Conservation (phyloP, 2,888 invertebrate species). For the Nemurella pictetii region DNA sequence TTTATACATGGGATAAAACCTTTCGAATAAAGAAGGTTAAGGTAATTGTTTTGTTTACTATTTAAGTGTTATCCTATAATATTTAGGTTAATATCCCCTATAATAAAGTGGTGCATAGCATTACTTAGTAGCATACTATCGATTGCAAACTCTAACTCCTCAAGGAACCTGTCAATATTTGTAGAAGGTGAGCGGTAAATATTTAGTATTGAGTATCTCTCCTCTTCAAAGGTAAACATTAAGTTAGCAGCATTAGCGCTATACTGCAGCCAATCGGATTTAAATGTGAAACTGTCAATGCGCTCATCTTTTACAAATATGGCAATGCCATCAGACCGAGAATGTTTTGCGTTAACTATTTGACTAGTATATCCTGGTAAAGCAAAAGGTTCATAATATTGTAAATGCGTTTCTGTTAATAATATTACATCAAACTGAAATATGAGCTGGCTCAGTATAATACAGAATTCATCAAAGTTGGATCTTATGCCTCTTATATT, state of each 20-base stretch:
- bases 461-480: constrained; percentile 13
- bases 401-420: constrained; percentile 7
- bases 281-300: background rate
- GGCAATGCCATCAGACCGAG: background rate
- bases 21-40: background rate
- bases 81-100: background rate
- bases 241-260: too few relatives aligned
- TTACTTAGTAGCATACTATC: too few relatives aligned
- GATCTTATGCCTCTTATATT: background rate
- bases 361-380: background rate
- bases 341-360: background rate
- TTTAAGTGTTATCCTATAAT: too few relatives aligned
- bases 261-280: too few relatives aligned
- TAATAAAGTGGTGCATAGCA: background rate
- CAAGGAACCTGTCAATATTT: background rate
- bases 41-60: too few relatives aligned
- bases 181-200: background rate
- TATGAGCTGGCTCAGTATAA: background rate
- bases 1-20: background rate
- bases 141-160: background rate
- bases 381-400: background rate
- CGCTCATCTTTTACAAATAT: background rate
- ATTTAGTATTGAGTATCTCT: background rate
- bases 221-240: too few relatives aligned
- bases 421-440: constrained; percentile 9